phyloP scores from a whole-genome alignment of 1,140 invertebrate genomes.

The Eciton burchellii region DNA sequence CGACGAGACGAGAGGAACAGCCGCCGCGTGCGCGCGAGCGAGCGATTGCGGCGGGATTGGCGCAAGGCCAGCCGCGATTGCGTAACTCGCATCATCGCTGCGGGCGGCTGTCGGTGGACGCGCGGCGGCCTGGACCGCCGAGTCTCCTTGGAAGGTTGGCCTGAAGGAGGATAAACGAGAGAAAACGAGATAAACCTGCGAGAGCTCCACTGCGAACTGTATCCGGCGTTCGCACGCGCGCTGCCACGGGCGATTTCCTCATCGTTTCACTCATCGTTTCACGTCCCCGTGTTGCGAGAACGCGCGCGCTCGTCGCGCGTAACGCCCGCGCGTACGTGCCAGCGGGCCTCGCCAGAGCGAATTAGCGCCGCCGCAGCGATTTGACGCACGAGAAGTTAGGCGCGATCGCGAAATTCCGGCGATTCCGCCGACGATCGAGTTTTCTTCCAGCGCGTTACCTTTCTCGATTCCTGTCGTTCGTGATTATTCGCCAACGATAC shows the following conservation, averaged over 20 bases:
- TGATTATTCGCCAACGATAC: too few species aligned
- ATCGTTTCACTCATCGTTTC: slow-evolving; percentile 19
- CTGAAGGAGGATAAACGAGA: slow-evolving; percentile 51
- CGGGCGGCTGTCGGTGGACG: slow-evolving; percentile 52
- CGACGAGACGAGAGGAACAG: slow-evolving; percentile 26
- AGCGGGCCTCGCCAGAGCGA: background rate
- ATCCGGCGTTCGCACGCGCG: background rate
- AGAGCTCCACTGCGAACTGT: too few species aligned
- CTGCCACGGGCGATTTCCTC: slow-evolving; percentile 32
- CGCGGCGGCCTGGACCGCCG: slow-evolving; percentile 23
- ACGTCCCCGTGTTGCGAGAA: background rate
- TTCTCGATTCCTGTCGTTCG: background rate
- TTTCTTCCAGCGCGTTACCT: too few species aligned
- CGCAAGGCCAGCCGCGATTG: slow-evolving; percentile 78
- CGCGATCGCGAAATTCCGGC: slow-evolving; percentile 2
- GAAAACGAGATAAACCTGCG: slow-evolving; percentile 36
- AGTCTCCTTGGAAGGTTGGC: slow-evolving; percentile 33
- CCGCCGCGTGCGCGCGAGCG: slow-evolving; percentile 56
- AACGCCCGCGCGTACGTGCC: background rate
- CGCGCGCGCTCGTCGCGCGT: background rate
- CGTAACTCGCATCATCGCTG: slow-evolving; percentile 75
- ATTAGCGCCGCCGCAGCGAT: background rate
- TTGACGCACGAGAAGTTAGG: background rate
- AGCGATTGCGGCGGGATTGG: slow-evolving; percentile 76
- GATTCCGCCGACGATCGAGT: background rate